Evolutionary conservation across 2,888 invertebrate species (phyloP).

Genomic region (Pseudococcus jackbeardsleyi): DNA sequence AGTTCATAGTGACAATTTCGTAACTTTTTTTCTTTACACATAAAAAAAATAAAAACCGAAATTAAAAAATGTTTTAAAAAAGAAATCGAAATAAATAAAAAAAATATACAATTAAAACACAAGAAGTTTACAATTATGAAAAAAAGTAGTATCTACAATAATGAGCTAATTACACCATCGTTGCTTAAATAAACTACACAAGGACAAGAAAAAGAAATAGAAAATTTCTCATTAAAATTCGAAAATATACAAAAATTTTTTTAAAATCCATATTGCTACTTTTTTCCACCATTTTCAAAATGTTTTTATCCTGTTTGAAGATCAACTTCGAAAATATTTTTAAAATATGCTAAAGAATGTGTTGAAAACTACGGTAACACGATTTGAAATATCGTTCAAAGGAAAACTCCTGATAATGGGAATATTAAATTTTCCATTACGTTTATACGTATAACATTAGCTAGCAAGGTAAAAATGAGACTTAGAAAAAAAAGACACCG

Average conservation of each 20-base stretch:
- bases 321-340: not conserved
- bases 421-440: not conserved
- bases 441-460: conserved; percentile 10
- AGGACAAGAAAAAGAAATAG: conserved; percentile 17
- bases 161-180: conserved; percentile 26
- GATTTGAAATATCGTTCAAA: not conserved
- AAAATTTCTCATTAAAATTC: not conserved
- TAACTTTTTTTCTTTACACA: conserved; percentile 6
- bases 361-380: conserved; percentile 8
- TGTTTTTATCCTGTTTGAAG: not conserved
- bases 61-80: not conserved
- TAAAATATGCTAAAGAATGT: not conserved
- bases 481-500: conserved; percentile 6
- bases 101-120: conserved; percentile 40
- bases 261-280: not conserved
- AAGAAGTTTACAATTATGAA: conserved; percentile 4
- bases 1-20: conserved; percentile 14
- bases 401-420: not conserved
- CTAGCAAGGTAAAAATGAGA: conserved; percentile 26
- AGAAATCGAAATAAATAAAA: conserved; percentile 30
- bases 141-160: conserved; percentile 15
- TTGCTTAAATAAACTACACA: conserved; percentile 37
- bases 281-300: not conserved
- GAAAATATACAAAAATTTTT: not conserved
- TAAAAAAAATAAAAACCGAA: conserved; percentile 39